Evolutionary conservation across 1,140 invertebrate species (phyloP).

Genomic region (Mylabris phalerata): DNA sequence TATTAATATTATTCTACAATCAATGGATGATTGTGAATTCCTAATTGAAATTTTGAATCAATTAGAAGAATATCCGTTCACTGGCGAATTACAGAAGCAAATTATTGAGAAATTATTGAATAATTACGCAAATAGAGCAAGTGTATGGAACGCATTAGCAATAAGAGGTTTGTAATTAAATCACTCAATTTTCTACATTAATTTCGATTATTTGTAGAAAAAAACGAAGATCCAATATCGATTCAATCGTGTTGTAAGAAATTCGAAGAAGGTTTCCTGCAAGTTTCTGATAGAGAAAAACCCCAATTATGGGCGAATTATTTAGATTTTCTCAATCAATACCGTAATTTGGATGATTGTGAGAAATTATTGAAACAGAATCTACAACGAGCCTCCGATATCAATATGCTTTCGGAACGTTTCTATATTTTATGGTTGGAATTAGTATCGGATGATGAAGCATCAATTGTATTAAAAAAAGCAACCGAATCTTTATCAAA

Average conservation of each 20-base stretch:
- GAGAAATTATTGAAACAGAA: no score
- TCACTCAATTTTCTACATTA: neutral
- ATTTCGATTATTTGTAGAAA: no score
- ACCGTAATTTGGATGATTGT: no score
- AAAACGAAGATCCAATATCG: no score
- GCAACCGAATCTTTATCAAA: conserved; percentile 11
- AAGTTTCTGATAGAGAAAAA: conserved; percentile 15
- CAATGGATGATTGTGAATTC: conserved; percentile 21
- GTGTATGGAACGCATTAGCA: conserved; percentile 26
- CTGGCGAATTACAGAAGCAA: conserved; percentile 15
- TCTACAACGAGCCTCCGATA: conserved; percentile 12
- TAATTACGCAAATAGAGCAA: conserved; percentile 10
- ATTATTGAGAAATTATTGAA: conserved; percentile 22
- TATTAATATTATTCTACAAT: conserved; percentile 11
- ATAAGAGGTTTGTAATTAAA: conserved; percentile 22
- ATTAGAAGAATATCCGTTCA: conserved; percentile 19
- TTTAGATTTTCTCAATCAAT: conserved; percentile 9
- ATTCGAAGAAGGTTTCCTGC: conserved; percentile 21
- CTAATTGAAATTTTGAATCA: conserved; percentile 23
- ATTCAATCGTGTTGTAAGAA: conserved; percentile 2
- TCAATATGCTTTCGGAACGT: conserved; percentile 8
- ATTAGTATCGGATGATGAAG: conserved; percentile 3
- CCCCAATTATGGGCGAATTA: conserved; percentile 18
- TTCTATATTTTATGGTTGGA: conserved; percentile 25
- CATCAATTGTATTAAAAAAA: conserved; percentile 15